Evolutionary conservation across 2,888 invertebrate genomes (phyloP).

Genomic region (Petrophora chlorosata): DNA sequence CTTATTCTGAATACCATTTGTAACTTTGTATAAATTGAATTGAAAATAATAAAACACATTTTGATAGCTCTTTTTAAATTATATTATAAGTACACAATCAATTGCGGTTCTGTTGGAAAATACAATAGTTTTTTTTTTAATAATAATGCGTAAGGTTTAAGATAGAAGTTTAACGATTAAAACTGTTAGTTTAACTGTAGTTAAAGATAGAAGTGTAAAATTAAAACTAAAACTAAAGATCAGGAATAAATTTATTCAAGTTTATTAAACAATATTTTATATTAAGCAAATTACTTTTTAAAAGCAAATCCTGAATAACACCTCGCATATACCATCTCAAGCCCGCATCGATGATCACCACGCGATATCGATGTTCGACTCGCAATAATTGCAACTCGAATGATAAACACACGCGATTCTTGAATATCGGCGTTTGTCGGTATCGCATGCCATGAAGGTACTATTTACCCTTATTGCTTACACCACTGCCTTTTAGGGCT

Average conservation of each 20-base stretch:
- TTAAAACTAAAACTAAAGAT: too few species aligned
- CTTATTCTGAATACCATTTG: constrained; percentile 48
- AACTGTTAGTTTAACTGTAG: too few species aligned
- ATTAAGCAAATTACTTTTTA: not conserved
- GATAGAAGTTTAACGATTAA: too few species aligned
- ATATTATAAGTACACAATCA: too few species aligned
- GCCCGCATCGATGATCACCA: constrained; percentile 55
- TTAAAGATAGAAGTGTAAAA: too few species aligned
- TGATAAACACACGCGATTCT: constrained; percentile 76
- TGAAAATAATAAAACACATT: not conserved
- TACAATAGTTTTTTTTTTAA: too few species aligned
- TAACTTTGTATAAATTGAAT: not conserved
- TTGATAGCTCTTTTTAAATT: too few species aligned
- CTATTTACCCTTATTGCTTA: constrained; percentile 42
- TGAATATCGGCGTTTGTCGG: constrained; percentile 54
- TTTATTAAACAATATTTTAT: not conserved
- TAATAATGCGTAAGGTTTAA: too few species aligned
- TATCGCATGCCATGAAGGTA: constrained; percentile 47
- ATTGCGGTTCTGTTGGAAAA: too few species aligned
- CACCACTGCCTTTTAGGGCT: constrained; percentile 52
- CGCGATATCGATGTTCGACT: constrained; percentile 74
- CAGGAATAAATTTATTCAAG: too few species aligned
- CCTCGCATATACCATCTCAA: constrained; percentile 25
- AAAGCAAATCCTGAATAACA: constrained; percentile 27
- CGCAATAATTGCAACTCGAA: constrained; percentile 73